These are phyloP conservation scores for Lasius platythorax DNA, from an alignment of 2,888 invertebrate species.

Conservation along the genomic window DNA sequence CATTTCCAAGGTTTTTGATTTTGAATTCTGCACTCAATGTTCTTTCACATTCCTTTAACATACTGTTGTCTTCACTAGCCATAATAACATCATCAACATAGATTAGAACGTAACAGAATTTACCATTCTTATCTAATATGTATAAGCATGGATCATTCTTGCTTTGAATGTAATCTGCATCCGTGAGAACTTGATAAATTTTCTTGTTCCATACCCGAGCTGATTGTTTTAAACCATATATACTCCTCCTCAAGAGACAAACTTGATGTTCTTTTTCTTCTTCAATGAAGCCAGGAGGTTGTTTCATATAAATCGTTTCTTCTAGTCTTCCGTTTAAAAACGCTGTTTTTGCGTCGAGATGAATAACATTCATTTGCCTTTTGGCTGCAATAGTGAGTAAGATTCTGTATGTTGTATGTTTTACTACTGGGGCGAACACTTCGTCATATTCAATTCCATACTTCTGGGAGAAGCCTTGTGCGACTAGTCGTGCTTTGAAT, in stretches of 20 bases:
- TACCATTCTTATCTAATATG: no score
- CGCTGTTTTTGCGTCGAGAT: constrained; percentile 71
- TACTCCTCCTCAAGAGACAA: constrained; percentile 62
- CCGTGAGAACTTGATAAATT: no score
- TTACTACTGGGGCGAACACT: constrained; percentile 73
- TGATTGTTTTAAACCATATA: constrained; percentile 79
- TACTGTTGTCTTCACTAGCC: constrained; percentile 35
- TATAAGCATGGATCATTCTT: no score
- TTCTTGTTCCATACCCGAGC: no score
- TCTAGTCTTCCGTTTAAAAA: constrained; percentile 70
- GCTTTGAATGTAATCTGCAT: no score
- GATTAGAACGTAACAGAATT: no score
- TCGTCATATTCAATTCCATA: constrained; percentile 43
- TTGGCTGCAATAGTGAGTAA: constrained; percentile 64
- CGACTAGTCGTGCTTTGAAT: constrained; percentile 32
- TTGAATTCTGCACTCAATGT: constrained; percentile 60
- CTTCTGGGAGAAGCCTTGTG: constrained; percentile 33
- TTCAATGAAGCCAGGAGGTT: constrained; percentile 61
- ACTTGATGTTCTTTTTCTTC: constrained; percentile 57
- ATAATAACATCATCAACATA: constrained; percentile 64
- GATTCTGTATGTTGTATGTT: constrained; percentile 61
- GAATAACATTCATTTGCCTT: constrained; percentile 58
- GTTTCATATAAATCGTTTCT: constrained; percentile 68
- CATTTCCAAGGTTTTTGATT: constrained; percentile 60
- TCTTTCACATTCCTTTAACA: constrained; percentile 41